Evolutionary conservation across 2,888 invertebrate genomes (phyloP).

Genomic region (Latrodectus hesperus): DNA sequence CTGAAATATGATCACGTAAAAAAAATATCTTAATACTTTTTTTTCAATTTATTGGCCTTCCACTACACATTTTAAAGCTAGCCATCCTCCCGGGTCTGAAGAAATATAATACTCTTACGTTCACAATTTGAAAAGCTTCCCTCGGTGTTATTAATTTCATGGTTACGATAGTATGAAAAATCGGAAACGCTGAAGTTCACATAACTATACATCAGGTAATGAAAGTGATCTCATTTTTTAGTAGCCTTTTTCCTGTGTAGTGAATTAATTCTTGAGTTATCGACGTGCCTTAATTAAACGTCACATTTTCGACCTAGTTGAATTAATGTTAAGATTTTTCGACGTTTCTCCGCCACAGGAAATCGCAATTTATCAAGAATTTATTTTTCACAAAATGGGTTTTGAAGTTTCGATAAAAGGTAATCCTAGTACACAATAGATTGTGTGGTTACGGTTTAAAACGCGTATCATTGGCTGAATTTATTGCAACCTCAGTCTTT

Average conservation of each 20-base stretch:
- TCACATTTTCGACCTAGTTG: conserved; percentile 55
- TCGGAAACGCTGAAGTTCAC: conserved; percentile 27
- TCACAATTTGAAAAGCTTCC: conserved; percentile 29
- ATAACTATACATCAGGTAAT: conserved; percentile 49
- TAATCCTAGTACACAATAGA: conserved; percentile 39
- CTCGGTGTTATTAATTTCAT: conserved; percentile 49
- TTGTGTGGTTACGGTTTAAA: conserved; percentile 24
- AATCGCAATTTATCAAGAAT: conserved; percentile 63
- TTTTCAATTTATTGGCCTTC: background rate
- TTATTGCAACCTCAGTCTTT: conserved; percentile 6
- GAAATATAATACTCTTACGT: conserved; percentile 10
- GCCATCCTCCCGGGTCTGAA: background rate
- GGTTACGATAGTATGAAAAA: conserved; percentile 33
- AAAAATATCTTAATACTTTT: too few relatives aligned
- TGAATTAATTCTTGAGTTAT: conserved; percentile 58
- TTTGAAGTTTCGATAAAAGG: conserved; percentile 59
- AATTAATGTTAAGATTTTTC: conserved; percentile 54
- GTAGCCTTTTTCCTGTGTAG: conserved; percentile 25
- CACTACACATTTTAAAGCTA: background rate
- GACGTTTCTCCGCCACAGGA: conserved; percentile 28
- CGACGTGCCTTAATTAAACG: conserved; percentile 55
- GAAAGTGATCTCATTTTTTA: conserved; percentile 55
- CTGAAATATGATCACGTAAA: too few relatives aligned
- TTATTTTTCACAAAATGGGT: conserved; percentile 57
- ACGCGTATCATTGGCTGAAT: conserved; percentile 9